These are phyloP conservation scores for Actenoides hombroni DNA, from an alignment of 2,113 vertebrate genomes.

Conservation along the genomic window DNA sequence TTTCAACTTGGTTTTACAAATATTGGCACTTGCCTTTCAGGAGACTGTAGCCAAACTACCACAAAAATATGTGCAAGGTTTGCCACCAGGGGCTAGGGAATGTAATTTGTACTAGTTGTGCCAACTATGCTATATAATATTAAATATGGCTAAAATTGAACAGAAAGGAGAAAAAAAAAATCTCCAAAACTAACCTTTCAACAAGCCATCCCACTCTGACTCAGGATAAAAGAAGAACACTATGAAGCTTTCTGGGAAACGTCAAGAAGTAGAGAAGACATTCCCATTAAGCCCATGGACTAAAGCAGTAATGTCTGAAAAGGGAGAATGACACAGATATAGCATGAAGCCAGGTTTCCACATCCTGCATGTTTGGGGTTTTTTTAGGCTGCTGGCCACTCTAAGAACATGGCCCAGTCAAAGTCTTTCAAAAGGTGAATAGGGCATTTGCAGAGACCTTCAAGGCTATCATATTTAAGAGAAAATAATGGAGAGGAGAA, in stretches of 20 bases:
- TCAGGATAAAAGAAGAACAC: background rate
- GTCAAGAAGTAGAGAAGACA: background rate
- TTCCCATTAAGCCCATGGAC: background rate
- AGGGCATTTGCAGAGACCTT: background rate
- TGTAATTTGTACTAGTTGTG: background rate
- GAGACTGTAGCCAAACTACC: background rate
- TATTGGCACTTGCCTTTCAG: background rate
- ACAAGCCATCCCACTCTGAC: background rate
- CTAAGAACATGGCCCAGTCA: background rate
- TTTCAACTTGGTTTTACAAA: background rate
- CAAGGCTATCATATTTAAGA: background rate
- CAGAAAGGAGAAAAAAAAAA: background rate
- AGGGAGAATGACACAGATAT: accelerated
- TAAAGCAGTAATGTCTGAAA: background rate
- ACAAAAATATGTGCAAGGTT: background rate
- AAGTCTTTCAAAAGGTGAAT: background rate
- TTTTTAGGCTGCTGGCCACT: background rate
- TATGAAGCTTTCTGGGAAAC: background rate
- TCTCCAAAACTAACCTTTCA: background rate
- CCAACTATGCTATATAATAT: background rate
- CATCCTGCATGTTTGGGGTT: accelerated
- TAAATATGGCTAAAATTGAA: background rate
- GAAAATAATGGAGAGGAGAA: background rate
- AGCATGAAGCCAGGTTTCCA: background rate
- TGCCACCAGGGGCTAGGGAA: background rate